phyloP scores from a whole-genome alignment of 1,140 invertebrate species.

The Eciton burchellii region DNA sequence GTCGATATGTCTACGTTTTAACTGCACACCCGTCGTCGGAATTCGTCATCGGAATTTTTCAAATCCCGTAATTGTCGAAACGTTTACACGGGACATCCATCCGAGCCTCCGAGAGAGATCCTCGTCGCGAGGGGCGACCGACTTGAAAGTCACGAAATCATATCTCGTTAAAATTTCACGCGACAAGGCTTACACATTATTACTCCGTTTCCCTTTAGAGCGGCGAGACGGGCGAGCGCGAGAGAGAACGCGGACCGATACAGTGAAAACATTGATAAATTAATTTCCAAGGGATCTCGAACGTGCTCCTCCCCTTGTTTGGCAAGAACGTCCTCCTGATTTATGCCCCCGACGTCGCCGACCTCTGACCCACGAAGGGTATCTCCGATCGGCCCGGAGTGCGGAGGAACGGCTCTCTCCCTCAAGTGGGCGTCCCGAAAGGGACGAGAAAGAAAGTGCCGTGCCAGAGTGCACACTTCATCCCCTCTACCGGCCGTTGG shows the following conservation, averaged over 20 bases:
- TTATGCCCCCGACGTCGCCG: conserved; percentile 52
- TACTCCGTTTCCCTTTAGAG: background rate
- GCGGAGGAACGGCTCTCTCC: conserved; percentile 22
- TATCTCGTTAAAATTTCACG: conserved; percentile 44
- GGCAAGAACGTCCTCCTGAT: conserved; percentile 61
- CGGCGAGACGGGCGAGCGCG: background rate
- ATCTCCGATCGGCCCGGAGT: conserved; percentile 13
- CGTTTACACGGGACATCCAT: too few relatives aligned
- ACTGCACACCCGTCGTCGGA: too few relatives aligned
- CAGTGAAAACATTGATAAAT: conserved; percentile 61
- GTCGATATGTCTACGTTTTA: too few relatives aligned
- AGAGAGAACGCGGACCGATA: conserved; percentile 29
- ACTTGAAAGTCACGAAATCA: conserved; percentile 32
- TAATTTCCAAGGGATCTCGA: conserved; percentile 59
- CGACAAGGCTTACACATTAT: conserved; percentile 16
- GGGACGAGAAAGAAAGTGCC: conserved; percentile 62
- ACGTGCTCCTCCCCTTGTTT: conserved; percentile 56
- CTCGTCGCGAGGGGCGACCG: background rate
- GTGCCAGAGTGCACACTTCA: conserved; percentile 56
- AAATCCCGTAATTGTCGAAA: too few relatives aligned
- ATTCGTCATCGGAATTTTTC: too few relatives aligned
- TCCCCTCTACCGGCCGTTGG: conserved; percentile 52
- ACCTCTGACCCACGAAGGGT: conserved; percentile 58
- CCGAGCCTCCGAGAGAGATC: too few relatives aligned
- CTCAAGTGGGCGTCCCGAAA: conserved; percentile 55